These are phyloP conservation scores for Megalops atlanticus DNA, from an alignment of 2,113 vertebrate genomes.

Conservation along the genomic window DNA sequence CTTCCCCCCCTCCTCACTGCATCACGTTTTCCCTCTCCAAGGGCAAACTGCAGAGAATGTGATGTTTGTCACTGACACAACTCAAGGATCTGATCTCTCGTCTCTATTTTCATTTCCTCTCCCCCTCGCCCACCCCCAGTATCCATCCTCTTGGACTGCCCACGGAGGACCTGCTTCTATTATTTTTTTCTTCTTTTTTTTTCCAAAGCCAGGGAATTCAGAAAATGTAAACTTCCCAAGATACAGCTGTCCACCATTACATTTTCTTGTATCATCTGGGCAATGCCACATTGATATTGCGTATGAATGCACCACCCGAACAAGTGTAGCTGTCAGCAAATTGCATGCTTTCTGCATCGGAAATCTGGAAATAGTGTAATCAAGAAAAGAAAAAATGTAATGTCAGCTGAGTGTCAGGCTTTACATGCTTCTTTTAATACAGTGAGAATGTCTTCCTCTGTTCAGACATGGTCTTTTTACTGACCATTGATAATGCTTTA, in stretches of 20 bases:
- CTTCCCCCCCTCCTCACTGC: conserved; percentile 11
- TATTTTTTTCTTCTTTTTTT: not conserved
- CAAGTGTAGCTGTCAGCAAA: conserved; percentile 56
- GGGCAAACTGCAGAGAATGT: conserved; percentile 25
- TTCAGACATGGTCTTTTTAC: no score
- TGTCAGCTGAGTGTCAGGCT: conserved; percentile 49
- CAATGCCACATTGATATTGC: conserved; percentile 65
- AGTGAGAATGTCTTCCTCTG: not conserved
- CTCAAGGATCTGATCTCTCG: conserved; percentile 40
- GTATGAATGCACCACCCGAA: conserved; percentile 49
- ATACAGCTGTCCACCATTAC: conserved; percentile 6
- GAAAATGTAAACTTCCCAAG: no score
- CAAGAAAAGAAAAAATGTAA: conserved; percentile 50
- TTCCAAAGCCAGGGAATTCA: no score
- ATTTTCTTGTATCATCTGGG: conserved; percentile 51
- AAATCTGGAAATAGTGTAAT: conserved; percentile 46
- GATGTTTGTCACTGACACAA: conserved; percentile 29
- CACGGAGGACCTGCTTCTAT: not conserved
- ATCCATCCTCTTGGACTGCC: not conserved
- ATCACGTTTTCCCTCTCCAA: conserved; percentile 21
- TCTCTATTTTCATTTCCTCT: no score
- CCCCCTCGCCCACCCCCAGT: no score
- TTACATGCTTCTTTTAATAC: conserved; percentile 33
- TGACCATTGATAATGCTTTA: no score
- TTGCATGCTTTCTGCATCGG: conserved; percentile 48